Evolutionary conservation across 2,113 vertebrate genomes (phyloP), one percentile per base, ranked within the genome.

Genomic region (Cheirogaleus medius): DNA sequence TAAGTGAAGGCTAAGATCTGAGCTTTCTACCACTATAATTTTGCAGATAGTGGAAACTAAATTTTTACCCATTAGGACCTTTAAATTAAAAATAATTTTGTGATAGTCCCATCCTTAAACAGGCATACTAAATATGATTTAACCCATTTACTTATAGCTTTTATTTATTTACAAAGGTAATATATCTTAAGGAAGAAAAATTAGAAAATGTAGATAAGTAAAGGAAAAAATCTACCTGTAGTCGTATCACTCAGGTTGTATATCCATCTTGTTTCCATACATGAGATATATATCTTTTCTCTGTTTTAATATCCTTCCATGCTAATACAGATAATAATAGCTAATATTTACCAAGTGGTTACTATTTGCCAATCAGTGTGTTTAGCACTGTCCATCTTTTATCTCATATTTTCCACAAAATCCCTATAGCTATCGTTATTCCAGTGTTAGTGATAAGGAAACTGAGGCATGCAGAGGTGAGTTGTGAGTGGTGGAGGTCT

Each of bases 21-120:
- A 82, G 52, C 73, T 87, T 92, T 71, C 27, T 68, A 44, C 23
- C 18, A 18, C 56, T 66, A 0, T 58, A 20, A 18, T 74, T 84
- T 64, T 87, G 11, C 17, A 66, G 23, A 5, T 47, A 84, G 47
- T 77, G 25, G 73, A 71, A 76, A 77, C 56, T 80, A 71, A 49
- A 20, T n/a, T 76, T 92, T 86, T 85, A 71, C 15, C 11, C 29
- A 49, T 37, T 60, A 86, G 58, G 29, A 63, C 32, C 69, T 95
- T 64, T 32, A 76, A 32, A 54, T 87, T 91, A 90, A 83, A 87
- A 87, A 64, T 95, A 94, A 80, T 95, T 87, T 92, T 96, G 39
- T 91, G 18, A 69, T 87, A 78, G 23, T 71, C 9, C 7, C 7
- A 18, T 93, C 17, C 29, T 93, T 91, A 91, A 93, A 87, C 4